Evolutionary conservation across 92 coral and sea anemone genomes (phyloP).

Genomic region (Zoanthus sociatus): DNA sequence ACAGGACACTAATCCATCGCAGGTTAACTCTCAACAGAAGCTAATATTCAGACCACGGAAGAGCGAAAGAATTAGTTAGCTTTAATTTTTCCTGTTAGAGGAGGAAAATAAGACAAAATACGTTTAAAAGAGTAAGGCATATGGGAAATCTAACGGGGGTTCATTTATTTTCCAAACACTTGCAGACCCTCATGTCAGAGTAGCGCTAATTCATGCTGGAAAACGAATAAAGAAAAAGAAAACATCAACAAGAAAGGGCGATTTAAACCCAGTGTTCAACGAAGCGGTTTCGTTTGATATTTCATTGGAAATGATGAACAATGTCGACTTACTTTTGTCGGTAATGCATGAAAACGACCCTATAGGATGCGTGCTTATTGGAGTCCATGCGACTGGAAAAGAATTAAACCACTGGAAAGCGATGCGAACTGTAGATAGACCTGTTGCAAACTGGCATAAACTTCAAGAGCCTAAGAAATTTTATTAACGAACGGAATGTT

Average conservation of each 20-base stretch:
- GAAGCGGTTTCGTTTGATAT: constrained; percentile 94
- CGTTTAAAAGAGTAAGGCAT: too few species aligned
- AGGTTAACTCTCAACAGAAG: too few species aligned
- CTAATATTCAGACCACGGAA: too few species aligned
- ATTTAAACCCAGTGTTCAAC: constrained; percentile 89
- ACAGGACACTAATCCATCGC: too few species aligned
- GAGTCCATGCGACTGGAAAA: constrained; percentile 78
- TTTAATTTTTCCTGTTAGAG: too few species aligned
- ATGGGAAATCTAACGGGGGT: not conserved
- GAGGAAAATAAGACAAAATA: too few species aligned
- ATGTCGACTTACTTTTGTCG: constrained; percentile 80
- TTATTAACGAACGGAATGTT: constrained; percentile 45
- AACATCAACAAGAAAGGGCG: constrained; percentile 81
- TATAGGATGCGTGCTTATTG: constrained; percentile 89
- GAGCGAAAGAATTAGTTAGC: too few species aligned
- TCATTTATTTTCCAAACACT: not conserved
- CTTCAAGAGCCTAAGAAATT: constrained; percentile 87
- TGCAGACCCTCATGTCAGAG: constrained; percentile 91
- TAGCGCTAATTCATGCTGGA: constrained; percentile 78
- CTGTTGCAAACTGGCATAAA: constrained; percentile 89
- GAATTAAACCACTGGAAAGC: constrained; percentile 84
- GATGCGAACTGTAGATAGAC: constrained; percentile 82
- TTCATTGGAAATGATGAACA: constrained; percentile 73
- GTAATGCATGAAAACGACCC: constrained; percentile 93
- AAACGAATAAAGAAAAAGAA: constrained; percentile 88